Evolutionary conservation across 1,140 invertebrate species (phyloP).

Genomic region (Pissodes strobi): DNA sequence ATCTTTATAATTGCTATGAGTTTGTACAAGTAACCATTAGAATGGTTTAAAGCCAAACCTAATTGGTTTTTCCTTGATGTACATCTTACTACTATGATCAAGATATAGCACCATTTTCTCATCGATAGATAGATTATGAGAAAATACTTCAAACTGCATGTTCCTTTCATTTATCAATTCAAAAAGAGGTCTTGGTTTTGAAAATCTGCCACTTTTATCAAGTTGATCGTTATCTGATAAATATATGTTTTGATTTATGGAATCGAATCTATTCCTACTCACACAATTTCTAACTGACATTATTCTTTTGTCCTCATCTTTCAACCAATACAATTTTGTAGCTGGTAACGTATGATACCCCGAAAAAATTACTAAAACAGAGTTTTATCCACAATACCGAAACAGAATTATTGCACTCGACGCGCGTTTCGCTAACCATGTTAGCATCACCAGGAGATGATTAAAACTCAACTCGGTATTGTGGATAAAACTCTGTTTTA

Average conservation of each 20-base stretch:
- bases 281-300: slow-evolving; percentile 23
- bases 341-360: slow-evolving; percentile 29
- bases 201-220: slow-evolving; percentile 51
- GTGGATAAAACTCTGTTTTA: no score
- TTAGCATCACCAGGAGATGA: no score
- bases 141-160: no score
- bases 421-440: no score
- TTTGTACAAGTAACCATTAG: slow-evolving; percentile 29
- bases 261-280: no score
- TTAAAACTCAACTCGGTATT: no score
- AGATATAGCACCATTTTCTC: slow-evolving; percentile 54
- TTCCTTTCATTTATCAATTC: no score
- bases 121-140: slow-evolving; percentile 56
- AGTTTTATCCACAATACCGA: no score
- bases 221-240: slow-evolving; percentile 47
- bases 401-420: no score
- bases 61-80: slow-evolving; percentile 58
- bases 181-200: slow-evolving; percentile 46
- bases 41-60: slow-evolving; percentile 58
- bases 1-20: slow-evolving; percentile 3
- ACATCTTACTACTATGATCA: slow-evolving; percentile 58
- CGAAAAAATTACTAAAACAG: no score
- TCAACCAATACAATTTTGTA: slow-evolving; percentile 32
- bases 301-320: slow-evolving; percentile 34
- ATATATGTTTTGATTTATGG: slow-evolving; percentile 36